phyloP scores from a whole-genome alignment of 2,888 invertebrate genomes.

The Ypsolopha scabrella region DNA sequence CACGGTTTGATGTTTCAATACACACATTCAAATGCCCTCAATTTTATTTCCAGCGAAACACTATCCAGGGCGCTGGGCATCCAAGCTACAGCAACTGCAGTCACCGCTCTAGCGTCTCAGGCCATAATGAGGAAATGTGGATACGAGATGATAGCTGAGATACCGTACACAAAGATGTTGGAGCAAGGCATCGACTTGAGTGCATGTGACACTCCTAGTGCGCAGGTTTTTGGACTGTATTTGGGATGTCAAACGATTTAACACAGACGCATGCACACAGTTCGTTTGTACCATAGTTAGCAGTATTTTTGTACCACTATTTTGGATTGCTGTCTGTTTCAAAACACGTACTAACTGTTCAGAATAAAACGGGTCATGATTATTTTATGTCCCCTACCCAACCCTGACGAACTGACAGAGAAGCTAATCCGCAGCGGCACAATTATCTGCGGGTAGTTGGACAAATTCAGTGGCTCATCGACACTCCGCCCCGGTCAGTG shows the following conservation, averaged over 20 bases:
- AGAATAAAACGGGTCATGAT: no score
- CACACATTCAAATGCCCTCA: not conserved
- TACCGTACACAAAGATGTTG: slow-evolving; percentile 33
- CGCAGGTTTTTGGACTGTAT: slow-evolving; percentile 37
- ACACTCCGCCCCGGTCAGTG: no score
- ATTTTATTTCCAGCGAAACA: slow-evolving; percentile 26
- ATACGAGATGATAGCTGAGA: slow-evolving; percentile 29
- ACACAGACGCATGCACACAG: no score
- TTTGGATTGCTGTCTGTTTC: not conserved
- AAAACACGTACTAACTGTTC: not conserved
- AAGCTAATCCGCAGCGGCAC: no score
- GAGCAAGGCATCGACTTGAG: slow-evolving; percentile 30
- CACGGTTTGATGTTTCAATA: not conserved
- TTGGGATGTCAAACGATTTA: slow-evolving; percentile 9
- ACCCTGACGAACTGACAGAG: no score
- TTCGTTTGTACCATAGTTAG: no score
- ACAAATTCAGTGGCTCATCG: no score
- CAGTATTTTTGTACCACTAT: no score
- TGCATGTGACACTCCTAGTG: slow-evolving; percentile 20
- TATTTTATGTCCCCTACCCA: no score
- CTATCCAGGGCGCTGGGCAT: slow-evolving; percentile 34
- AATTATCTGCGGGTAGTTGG: no score
- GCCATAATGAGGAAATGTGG: slow-evolving; percentile 40
- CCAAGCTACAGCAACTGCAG: slow-evolving; percentile 34
- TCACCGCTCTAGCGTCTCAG: slow-evolving; percentile 45